Evolutionary conservation across 2,113 vertebrate species (phyloP), one percentile per base, ranked within the genome.

Genomic region (Lepisosteus osseus): DNA sequence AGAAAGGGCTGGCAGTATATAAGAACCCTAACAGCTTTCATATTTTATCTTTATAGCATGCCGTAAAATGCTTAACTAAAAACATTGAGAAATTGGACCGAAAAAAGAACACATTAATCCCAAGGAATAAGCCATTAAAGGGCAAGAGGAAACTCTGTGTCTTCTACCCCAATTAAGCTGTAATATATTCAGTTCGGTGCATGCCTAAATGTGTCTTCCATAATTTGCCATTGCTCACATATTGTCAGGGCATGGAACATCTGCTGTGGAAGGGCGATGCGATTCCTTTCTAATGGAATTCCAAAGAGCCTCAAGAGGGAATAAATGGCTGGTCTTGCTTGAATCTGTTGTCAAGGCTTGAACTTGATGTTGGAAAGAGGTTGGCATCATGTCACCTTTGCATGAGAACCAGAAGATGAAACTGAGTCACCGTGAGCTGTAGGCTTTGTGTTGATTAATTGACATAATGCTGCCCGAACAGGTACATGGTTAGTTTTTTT

Each of bases 41-140:
- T 81, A 86, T 88, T 86, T 90, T 75, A 87, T 82, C 79, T 89
- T 87, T 89, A 90, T 76, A 70, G 81, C 80, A 74, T 40, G 59
- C 81, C 63, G 70, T 90, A 87, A 88, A 88, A 81, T 72, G 79
- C 61, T 59, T 64, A 76, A 77, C 66, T 74, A 78, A 86, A 83
- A 88, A 83, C 72, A 66, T 69, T 73, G 77, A 81, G 74, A 79
- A 75, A 78, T 69, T 55, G 73, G 77, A 69, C 70, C 72, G 74
- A 75, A 67, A 79, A 83, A 87, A 84, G 79, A 79, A 82, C 82
- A 79, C 82, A 80, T 80, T 86, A 84, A 84, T 86, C 68, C 70
- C 71, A 67, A 72, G 77, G 72, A 79, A 67, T 51, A 61, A 42
- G 51, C 44, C 42, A 40, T 56, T 41, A 43, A 68, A 73, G 67